A percentile compares a stretch with the other conserved stretches of the same genome.
These are phyloP conservation scores for Ectropis grisescens DNA, from an alignment of 1,140 invertebrate genomes.

Conservation along the genomic window DNA sequence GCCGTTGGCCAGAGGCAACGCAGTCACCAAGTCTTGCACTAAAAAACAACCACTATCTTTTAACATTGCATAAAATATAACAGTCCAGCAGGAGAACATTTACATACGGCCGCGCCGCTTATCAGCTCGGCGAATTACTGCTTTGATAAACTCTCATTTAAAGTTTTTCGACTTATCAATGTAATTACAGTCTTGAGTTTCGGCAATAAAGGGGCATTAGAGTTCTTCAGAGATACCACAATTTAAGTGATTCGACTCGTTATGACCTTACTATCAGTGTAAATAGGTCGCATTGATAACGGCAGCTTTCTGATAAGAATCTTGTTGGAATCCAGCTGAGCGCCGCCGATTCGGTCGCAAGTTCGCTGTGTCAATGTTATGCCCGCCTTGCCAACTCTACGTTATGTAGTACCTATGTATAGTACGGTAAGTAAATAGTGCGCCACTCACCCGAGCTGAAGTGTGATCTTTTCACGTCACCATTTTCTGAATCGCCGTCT, in stretches of 20 bases:
- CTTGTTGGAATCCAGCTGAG: slow-evolving; percentile 39
- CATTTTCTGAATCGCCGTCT: slow-evolving; percentile 88
- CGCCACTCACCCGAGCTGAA: slow-evolving; percentile 84
- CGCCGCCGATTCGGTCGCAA: slow-evolving; percentile 30
- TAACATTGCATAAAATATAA: slow-evolving; percentile 51
- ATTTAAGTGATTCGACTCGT: slow-evolving; percentile 11
- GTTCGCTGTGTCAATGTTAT: slow-evolving; percentile 61
- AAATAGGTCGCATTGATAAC: slow-evolving; percentile 62
- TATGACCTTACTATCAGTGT: slow-evolving; percentile 13
- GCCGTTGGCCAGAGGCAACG: slow-evolving; percentile 68
- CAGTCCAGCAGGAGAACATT: no score
- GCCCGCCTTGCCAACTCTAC: slow-evolving; percentile 52
- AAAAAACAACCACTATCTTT: slow-evolving; percentile 67
- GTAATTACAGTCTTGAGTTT: slow-evolving; percentile 1
- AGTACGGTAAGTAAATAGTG: slow-evolving; percentile 10
- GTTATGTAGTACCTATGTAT: slow-evolving; percentile 38
- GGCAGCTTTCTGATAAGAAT: slow-evolving; percentile 57
- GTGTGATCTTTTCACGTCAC: slow-evolving; percentile 89
- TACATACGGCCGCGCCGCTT: slow-evolving; percentile 9
- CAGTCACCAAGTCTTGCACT: slow-evolving; percentile 71
- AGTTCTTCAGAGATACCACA: slow-evolving; percentile 2
- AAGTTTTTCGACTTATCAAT: slow-evolving; percentile 10
- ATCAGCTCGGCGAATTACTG: slow-evolving; percentile 19
- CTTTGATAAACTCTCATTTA: slow-evolving; percentile 16
- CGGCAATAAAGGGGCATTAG: slow-evolving; percentile 9